Conservation (phyloP, 2,888 invertebrate genomes). For the Zele albiditarsus region DNA sequence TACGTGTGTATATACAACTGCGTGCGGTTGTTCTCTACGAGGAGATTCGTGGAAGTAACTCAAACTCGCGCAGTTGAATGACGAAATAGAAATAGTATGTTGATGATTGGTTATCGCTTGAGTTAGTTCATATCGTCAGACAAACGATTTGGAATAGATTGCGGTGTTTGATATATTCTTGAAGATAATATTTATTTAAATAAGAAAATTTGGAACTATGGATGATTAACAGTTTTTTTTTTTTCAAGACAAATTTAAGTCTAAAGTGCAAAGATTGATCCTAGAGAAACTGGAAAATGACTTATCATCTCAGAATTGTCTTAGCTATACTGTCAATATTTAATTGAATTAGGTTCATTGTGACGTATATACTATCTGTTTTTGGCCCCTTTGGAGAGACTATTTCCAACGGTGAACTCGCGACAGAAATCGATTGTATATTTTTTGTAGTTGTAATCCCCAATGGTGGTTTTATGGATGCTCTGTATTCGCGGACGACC, state of each 20-base stretch:
- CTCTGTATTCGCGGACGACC: background rate
- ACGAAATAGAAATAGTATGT: conserved; percentile 9
- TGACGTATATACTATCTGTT: background rate
- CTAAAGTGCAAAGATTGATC: too few species aligned
- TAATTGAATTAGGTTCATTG: too few species aligned
- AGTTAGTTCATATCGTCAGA: conserved; percentile 3
- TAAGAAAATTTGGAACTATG: too few species aligned
- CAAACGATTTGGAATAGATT: conserved; percentile 1
- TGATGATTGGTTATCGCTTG: conserved; percentile 29
- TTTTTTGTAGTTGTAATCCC: conserved; percentile 9
- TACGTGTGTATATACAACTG: background rate
- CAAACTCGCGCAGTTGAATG: background rate
- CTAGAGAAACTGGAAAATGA: too few species aligned
- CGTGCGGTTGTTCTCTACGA: background rate
- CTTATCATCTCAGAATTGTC: too few species aligned
- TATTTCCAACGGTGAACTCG: background rate
- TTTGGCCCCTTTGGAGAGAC: background rate
- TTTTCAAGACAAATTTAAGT: too few species aligned
- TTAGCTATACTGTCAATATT: too few species aligned
- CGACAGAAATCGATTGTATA: conserved; percentile 5
- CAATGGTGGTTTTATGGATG: background rate
- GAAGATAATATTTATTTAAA: too few species aligned
- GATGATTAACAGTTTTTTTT: too few species aligned
- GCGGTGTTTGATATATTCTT: background rate
- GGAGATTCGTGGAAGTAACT: conserved; percentile 29